Percentiles rank a stretch among this genome's conserved stretches.
These are phyloP conservation scores for Epinephelus malabaricus DNA, from an alignment of 2,797 vertebrate species.

Conservation along the genomic window DNA sequence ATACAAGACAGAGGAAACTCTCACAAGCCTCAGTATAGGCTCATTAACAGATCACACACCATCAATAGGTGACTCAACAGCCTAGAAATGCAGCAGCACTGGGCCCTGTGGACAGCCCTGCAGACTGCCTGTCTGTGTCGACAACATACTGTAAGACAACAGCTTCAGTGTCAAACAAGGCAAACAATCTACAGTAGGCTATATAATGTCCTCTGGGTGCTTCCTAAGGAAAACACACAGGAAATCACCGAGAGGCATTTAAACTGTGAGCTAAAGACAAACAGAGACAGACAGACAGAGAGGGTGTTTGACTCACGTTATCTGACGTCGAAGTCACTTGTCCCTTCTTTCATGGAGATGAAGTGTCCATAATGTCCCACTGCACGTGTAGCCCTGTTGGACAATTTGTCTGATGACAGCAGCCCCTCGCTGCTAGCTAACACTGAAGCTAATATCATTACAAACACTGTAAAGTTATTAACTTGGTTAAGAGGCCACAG, in stretches of 20 bases:
- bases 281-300: background rate
- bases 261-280: background rate
- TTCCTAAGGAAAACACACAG: background rate
- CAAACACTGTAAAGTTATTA: background rate
- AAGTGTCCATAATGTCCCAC: background rate
- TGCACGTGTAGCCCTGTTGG: background rate
- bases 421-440: background rate
- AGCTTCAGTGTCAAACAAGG: background rate
- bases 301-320: slow-evolving; percentile 7
- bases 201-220: background rate
- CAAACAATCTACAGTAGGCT: background rate
- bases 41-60: background rate
- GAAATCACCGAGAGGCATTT: background rate
- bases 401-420: background rate
- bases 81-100: background rate
- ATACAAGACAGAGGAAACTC: background rate
- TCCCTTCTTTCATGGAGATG: background rate
- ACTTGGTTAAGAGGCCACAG: background rate
- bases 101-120: background rate
- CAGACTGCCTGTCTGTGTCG: background rate
- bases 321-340: background rate
- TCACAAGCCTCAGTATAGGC: background rate
- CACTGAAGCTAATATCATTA: background rate
- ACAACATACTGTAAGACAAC: background rate
- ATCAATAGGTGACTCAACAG: background rate